These are phyloP conservation scores for Drosophila birchii DNA, from an alignment of 2,888 invertebrate species.

Conservation along the genomic window DNA sequence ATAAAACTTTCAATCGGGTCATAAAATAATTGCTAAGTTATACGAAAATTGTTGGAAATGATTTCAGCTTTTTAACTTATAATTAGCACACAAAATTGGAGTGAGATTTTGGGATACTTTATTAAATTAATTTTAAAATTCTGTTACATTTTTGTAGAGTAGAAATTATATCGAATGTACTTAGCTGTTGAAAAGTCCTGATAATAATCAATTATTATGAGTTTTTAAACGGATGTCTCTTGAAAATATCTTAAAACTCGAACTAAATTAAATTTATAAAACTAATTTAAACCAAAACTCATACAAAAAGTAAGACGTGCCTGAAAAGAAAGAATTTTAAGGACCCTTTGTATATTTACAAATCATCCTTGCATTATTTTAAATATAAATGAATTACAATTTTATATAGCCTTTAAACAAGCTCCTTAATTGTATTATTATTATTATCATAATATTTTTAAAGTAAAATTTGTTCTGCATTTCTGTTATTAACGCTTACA, in stretches of 20 bases:
- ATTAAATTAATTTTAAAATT: not conserved
- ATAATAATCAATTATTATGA: no score
- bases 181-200: no score
- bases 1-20: conserved; percentile 14
- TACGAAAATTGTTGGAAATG: not conserved
- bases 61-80: not conserved
- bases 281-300: not conserved
- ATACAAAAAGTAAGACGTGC: not conserved
- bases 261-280: no score
- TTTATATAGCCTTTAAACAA: not conserved
- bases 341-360: no score
- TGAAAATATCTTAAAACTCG: no score
- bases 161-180: not conserved
- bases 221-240: no score
- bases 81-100: not conserved
- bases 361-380: no score
- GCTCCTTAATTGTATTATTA: not conserved
- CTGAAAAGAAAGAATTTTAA: not conserved
- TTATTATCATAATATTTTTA: not conserved
- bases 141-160: not conserved
- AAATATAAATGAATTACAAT: not conserved
- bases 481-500: not conserved
- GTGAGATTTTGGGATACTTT: no score
- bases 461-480: not conserved
- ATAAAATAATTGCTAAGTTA: conserved; percentile 2